Percentiles rank a stretch among this genome's conserved stretches.
Evolutionary conservation across 2,797 vertebrate species (phyloP).

Genomic region (Ceryle rudis): DNA sequence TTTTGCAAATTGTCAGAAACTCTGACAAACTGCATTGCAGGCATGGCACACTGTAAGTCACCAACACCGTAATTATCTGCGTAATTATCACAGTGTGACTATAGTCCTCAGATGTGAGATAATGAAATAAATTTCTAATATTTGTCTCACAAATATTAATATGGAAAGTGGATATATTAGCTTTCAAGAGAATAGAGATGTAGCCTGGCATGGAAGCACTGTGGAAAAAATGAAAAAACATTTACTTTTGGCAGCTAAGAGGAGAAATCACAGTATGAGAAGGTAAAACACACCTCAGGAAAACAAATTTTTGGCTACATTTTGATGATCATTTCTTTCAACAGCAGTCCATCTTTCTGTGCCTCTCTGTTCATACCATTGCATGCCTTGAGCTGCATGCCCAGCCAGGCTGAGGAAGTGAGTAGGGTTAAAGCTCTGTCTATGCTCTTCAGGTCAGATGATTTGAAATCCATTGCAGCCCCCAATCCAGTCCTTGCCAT

Average conservation of each 20-base stretch:
- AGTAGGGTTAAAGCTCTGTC: background rate
- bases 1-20: constrained; percentile 4
- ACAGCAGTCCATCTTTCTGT: background rate
- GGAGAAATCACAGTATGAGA: background rate
- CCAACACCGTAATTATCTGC: constrained; percentile 45
- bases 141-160: constrained; percentile 47
- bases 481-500: background rate
- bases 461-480: background rate
- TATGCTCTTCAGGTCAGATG: background rate
- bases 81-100: constrained; percentile 41
- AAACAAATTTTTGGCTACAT: background rate
- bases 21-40: constrained; percentile 16
- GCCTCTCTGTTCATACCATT: background rate
- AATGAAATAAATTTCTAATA: constrained; percentile 65
- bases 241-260: background rate
- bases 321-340: background rate
- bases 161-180: background rate
- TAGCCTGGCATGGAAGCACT: constrained; percentile 11
- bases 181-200: constrained; percentile 35
- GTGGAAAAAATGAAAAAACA: background rate
- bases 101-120: constrained; percentile 44
- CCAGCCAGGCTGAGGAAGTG: background rate
- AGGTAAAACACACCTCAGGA: background rate
- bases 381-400: background rate
- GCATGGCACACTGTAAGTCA: background rate